Percentiles rank a stretch among this genome's conserved stretches.
These are phyloP conservation scores for Erynnis tages DNA, from an alignment of 2,888 invertebrate species.

Conservation along the genomic window DNA sequence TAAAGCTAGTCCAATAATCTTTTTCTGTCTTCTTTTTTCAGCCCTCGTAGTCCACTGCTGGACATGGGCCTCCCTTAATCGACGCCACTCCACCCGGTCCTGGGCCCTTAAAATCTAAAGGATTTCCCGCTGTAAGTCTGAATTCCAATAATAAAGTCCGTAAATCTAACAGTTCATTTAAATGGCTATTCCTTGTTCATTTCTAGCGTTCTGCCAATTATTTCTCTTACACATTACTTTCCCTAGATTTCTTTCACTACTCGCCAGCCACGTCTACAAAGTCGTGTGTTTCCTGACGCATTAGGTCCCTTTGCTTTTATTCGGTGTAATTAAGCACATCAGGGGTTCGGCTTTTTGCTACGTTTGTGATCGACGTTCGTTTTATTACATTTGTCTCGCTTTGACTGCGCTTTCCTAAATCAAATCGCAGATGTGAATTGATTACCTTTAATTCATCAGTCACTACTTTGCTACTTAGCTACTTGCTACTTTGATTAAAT, in stretches of 20 bases:
- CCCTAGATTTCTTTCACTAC: neutral
- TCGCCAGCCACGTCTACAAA: neutral
- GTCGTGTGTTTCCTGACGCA: conserved; percentile 10
- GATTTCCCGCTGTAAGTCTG: too few relatives aligned
- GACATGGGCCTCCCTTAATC: too few relatives aligned
- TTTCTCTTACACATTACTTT: neutral
- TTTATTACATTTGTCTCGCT: conserved; percentile 23
- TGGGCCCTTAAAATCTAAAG: too few relatives aligned
- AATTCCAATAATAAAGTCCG: too few relatives aligned
- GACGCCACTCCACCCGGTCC: too few relatives aligned
- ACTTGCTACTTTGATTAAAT: neutral
- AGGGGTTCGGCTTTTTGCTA: conserved; percentile 23
- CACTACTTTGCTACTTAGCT: neutral
- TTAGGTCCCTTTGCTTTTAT: conserved; percentile 16
- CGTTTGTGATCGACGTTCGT: conserved; percentile 19
- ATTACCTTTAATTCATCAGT: conserved; percentile 14
- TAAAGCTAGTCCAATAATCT: too few relatives aligned
- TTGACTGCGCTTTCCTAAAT: conserved; percentile 25
- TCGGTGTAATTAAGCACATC: conserved; percentile 22
- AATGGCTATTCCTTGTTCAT: too few relatives aligned
- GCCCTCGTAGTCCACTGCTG: too few relatives aligned
- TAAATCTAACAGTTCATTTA: too few relatives aligned
- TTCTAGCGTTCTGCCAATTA: neutral
- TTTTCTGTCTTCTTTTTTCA: too few relatives aligned
- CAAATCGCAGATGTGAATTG: conserved; percentile 21